Percentiles rank a stretch among this genome's conserved stretches.
These are phyloP conservation scores for Cyprinodon brontotheroides DNA, from an alignment of 2,113 vertebrate species.

Conservation along the genomic window DNA sequence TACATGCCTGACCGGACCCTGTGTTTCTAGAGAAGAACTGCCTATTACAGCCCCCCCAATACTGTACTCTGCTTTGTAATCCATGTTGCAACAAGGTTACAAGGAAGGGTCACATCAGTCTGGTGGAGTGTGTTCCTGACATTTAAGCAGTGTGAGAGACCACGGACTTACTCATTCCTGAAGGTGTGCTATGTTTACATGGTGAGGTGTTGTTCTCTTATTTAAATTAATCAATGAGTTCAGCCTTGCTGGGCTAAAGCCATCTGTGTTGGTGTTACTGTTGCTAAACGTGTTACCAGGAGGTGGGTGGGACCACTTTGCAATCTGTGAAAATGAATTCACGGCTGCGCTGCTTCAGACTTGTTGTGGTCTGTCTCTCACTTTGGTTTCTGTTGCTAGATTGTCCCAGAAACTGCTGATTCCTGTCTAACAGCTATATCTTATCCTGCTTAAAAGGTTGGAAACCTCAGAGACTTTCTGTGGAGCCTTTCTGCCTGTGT, in stretches of 20 bases:
- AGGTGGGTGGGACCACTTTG: constrained; percentile 53
- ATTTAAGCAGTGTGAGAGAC: constrained; percentile 51
- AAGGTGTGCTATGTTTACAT: constrained; percentile 37
- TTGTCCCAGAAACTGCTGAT: constrained; percentile 9
- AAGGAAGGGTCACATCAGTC: constrained; percentile 42
- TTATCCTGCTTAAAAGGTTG: constrained; percentile 3
- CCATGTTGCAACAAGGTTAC: constrained; percentile 30
- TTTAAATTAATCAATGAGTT: constrained; percentile 48
- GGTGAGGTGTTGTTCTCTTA: constrained; percentile 52
- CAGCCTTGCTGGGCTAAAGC: constrained; percentile 50
- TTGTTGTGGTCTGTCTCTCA: constrained; percentile 40
- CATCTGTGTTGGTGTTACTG: constrained; percentile 65
- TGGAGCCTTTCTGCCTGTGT: not conserved
- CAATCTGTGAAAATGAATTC: constrained; percentile 52
- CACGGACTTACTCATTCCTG: constrained; percentile 30
- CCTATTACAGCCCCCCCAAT: constrained; percentile 24
- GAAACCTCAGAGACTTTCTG: not conserved
- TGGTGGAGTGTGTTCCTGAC: constrained; percentile 34
- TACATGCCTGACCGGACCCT: constrained; percentile 53
- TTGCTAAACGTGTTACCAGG: constrained; percentile 32
- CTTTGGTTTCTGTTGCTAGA: constrained; percentile 23
- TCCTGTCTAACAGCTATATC: constrained; percentile 19
- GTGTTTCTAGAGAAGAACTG: constrained; percentile 12
- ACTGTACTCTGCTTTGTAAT: constrained; percentile 10
- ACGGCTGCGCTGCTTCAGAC: constrained; percentile 26